Conservation (phyloP, 1,140 invertebrate genomes). For the Goniozus legneri region DNA sequence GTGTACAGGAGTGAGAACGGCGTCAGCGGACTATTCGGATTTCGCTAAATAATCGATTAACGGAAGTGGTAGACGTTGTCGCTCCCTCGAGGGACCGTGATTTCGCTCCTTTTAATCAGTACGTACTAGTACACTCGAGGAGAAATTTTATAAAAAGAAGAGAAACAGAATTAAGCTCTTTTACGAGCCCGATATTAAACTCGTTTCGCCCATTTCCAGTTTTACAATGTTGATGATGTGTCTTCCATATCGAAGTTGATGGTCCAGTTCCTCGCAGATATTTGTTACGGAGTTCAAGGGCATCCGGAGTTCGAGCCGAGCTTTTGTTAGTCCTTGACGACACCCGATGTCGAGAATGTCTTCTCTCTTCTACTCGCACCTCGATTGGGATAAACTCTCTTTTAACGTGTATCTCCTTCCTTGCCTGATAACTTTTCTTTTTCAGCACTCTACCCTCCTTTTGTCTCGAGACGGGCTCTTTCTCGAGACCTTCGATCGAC, state of each 20-base stretch:
- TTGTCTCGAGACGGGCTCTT: conserved; percentile 12
- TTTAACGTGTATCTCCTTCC: conserved; percentile 28
- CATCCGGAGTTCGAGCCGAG: no score
- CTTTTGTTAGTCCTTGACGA: conserved; percentile 33
- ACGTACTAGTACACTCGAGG: not conserved
- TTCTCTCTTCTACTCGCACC: conserved; percentile 18
- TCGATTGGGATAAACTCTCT: no score
- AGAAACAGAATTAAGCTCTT: not conserved
- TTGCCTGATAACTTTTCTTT: conserved; percentile 21
- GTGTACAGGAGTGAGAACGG: no score
- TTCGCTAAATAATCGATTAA: conserved; percentile 36
- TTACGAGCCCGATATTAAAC: no score
- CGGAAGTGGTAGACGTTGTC: conserved; percentile 25
- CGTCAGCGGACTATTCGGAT: no score
- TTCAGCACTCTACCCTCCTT: no score
- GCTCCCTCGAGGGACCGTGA: conserved; percentile 7
- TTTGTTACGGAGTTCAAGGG: no score
- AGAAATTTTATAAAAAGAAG: not conserved
- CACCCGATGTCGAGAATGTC: conserved; percentile 30
- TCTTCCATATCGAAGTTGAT: no score
- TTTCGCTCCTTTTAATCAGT: conserved; percentile 1
- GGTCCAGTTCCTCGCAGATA: no score
- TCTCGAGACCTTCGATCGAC: conserved; percentile 3
- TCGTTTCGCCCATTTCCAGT: no score
- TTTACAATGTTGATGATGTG: no score